phyloP scores from a whole-genome alignment of 1,140 invertebrate species.

The Belonocnema kinseyi region DNA sequence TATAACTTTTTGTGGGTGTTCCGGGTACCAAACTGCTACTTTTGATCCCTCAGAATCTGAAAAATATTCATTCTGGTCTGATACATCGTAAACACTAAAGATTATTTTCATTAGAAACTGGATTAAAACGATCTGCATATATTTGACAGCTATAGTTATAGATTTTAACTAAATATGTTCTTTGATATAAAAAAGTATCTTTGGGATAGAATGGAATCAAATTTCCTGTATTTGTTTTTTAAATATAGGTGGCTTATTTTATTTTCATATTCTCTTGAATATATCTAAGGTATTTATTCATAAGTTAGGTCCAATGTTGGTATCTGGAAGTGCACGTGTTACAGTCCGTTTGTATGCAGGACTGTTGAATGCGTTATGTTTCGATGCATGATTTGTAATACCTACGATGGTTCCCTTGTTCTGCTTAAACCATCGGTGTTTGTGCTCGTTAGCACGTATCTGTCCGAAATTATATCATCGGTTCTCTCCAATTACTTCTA shows the following conservation, averaged over 20 bases:
- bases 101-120: no score
- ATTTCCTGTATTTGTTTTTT: no score
- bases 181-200: no score
- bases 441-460: slow-evolving; percentile 56
- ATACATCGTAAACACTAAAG: no score
- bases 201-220: no score
- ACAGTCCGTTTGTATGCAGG: slow-evolving; percentile 37
- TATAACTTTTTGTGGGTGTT: no score
- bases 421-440: slow-evolving; percentile 58
- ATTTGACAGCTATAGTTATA: no score
- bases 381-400: slow-evolving; percentile 61
- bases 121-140: no score
- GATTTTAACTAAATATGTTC: no score
- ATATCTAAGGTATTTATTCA: slow-evolving; percentile 31
- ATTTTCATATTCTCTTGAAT: not conserved
- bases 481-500: slow-evolving; percentile 39
- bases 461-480: slow-evolving; percentile 52
- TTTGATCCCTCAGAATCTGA: no score
- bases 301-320: slow-evolving; percentile 34
- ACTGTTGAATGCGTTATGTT: slow-evolving; percentile 44
- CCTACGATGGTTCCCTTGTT: slow-evolving; percentile 51
- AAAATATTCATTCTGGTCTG: no score
- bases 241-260: not conserved
- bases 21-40: no score
- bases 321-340: slow-evolving; percentile 36